Evolutionary conservation across 2,888 invertebrate genomes (phyloP), one percentile per base, ranked within the genome.

Genomic region (Lasioglossum villosulum): DNA sequence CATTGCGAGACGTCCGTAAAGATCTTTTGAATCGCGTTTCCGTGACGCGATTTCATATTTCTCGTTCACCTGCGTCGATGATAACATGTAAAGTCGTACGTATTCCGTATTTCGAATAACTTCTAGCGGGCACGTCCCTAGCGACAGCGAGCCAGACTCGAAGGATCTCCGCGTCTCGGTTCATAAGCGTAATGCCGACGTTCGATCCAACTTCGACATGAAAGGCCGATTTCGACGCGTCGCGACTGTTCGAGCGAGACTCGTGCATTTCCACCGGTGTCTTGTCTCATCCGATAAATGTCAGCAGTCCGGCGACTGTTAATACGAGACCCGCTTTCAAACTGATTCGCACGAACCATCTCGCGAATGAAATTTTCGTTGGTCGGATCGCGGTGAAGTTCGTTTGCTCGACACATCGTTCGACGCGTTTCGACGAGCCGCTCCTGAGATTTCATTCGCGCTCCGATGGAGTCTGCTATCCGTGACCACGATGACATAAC

Each of bases 221-320:
- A 68, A 70, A 80, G 56, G 34, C 70, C n/a, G 14, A 45, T 70
- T 70, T 16, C 23, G 16, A 72, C 34, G 30, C 72, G 72, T 3
- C 45, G 34, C 66, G 30, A 4, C 66, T 27, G 27, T 59, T 66
- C 81, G 45, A 80, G 23, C 75, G 63, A 30, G 68, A 68, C 27
- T 16, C 34, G 34, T 12, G 42, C 42, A 37, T 30, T 66, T 63
- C 63, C 19, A 30, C 81, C 30, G 42, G 8, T 52, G 81, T 70
- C 73, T 81, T 74, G 82, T 66, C 82, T 56, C 16, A 14, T 70
- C 42, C 68, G 42, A 42, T 68, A 74, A 80, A 82, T 37, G 81
- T 81, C 73, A 56, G 45, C 68, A 27, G 73, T 56, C 68, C 52
- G 56, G 52, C 66, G 68, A 56, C 73, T 56, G 68, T 56, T 82